Conservation (phyloP, 2,888 invertebrate species). For the Escarpia spicata region DNA sequence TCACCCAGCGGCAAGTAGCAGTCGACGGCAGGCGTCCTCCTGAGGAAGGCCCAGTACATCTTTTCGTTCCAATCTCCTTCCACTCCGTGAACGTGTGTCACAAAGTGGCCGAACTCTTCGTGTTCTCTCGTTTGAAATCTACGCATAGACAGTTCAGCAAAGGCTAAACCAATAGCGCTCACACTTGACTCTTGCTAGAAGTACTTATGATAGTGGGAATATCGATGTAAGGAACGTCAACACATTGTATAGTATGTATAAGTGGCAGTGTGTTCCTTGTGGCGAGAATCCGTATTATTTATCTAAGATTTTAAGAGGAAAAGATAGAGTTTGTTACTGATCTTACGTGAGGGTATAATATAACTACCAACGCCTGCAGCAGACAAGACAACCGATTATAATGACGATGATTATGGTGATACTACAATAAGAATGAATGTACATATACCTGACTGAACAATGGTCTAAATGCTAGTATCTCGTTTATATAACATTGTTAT, state of each 20-base stretch:
- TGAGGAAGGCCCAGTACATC: conserved; percentile 6
- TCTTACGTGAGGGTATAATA: too few species aligned
- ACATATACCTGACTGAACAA: neutral
- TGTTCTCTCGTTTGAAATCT: neutral
- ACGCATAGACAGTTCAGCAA: neutral
- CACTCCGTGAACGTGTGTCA: neutral
- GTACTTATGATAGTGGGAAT: too few species aligned
- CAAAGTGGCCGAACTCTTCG: neutral
- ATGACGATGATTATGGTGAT: too few species aligned
- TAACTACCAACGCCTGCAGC: neutral
- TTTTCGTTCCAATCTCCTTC: neutral
- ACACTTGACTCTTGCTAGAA: too few species aligned
- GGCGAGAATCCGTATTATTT: too few species aligned
- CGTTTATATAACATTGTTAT: neutral
- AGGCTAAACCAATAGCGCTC: too few species aligned
- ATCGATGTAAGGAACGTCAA: too few species aligned
- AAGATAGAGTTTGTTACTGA: too few species aligned
- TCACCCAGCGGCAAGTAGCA: neutral
- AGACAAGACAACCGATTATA: neutral
- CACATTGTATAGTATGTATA: too few species aligned
- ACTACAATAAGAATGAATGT: too few species aligned
- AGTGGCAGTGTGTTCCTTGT: too few species aligned
- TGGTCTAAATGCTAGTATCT: neutral
- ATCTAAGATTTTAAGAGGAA: too few species aligned
- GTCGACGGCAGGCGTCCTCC: neutral